These are phyloP conservation scores for Pandion haliaetus DNA, from an alignment of 2,113 vertebrate species.

Conservation along the genomic window DNA sequence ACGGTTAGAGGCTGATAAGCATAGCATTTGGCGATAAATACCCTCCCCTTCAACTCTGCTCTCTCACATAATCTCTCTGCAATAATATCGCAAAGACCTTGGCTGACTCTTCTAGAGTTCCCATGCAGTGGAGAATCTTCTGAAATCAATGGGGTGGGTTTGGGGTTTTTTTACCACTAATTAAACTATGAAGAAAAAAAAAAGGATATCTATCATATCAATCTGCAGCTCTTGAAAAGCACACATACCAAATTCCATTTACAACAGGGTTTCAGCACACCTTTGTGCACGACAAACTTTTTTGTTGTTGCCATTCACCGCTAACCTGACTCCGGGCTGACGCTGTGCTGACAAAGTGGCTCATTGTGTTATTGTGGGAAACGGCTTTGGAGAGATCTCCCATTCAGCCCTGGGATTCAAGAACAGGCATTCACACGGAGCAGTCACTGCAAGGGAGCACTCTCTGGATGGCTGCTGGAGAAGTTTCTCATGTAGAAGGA, in stretches of 20 bases:
- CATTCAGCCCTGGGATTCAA: conserved; percentile 54
- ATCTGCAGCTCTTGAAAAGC: background rate
- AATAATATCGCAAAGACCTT: background rate
- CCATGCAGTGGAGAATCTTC: background rate
- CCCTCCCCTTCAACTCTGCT: background rate
- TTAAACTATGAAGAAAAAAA: background rate
- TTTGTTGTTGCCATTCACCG: background rate
- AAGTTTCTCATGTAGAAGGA: conserved; percentile 19
- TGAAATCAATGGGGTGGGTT: background rate
- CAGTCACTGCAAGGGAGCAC: conserved; percentile 39
- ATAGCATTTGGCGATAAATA: background rate
- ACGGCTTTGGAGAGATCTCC: conserved; percentile 63
- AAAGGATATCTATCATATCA: background rate
- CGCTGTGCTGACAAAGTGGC: conserved; percentile 61
- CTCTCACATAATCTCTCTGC: background rate
- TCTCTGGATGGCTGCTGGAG: conserved; percentile 44
- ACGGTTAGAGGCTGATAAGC: background rate
- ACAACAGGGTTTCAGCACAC: conserved; percentile 41
- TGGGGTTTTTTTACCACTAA: background rate
- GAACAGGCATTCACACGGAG: conserved; percentile 69
- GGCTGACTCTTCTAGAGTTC: background rate
- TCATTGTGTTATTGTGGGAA: conserved; percentile 80
- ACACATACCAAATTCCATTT: background rate
- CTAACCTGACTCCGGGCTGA: conserved; percentile 60
- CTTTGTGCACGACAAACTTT: conserved; percentile 26